Base-by-base conservation (phyloP, 2,888 invertebrate species). In the Caradrina kadenii region DNA sequence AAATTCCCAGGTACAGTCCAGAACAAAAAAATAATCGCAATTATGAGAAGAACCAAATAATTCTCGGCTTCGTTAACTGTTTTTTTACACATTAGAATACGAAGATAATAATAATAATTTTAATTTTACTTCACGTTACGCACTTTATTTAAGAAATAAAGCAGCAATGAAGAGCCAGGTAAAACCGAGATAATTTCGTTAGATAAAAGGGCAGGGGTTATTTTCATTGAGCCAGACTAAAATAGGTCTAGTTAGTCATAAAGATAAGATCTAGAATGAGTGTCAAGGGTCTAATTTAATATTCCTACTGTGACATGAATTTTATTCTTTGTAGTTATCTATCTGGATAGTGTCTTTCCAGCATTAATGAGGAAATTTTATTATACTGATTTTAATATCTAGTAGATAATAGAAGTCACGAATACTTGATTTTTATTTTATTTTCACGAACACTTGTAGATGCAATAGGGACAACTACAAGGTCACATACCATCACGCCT, bases 151-250 rank as follows among this genome's bases (percentile, higher is more conserved):
- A 54, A 67, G 19, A 21, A 79, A 69, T 72, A 69, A 53, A 70
- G 21, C 50, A 45, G 60, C 59, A 76, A 73, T 71, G 64, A 69
- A 80, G 49, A 73, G 52, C 64, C 73, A 73, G 73, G 66, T 80
- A 77, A 67, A 71, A 65, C 71, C 45, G 58, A 73, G 77, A 73
- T 83, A 68, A 63, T 67, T 80, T 50, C 45, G 13, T 42, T 42
- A 71, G 71, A 81, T 81, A 83, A 79, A 15, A 45, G 49, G 52
- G 65, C 63, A 59, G 49, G 61, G 82, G 67, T 63, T 73, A 65
- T 64, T 70, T 66, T 65, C 63, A 69, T 79, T 58, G 59, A 48
- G 50, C 53, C 65, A 63, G 66, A 22, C 49, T 63, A 26, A 39
- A 76, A 67, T 66, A 62, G 49, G 65, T 22, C 22, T 67, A 63